Conservation (phyloP, 2,113 vertebrate species). For the Chelonoidis abingdonii region DNA sequence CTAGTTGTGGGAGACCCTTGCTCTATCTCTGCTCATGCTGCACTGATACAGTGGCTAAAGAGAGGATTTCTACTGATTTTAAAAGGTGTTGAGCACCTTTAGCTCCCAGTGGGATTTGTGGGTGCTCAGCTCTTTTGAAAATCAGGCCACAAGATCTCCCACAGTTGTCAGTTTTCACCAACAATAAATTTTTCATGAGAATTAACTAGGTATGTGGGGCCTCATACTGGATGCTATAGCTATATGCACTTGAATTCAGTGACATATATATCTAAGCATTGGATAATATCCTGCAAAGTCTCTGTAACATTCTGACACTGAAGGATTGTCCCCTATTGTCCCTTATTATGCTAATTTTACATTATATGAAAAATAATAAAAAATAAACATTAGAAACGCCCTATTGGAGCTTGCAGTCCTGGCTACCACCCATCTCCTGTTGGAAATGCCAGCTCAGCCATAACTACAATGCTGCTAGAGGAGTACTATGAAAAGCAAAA, state of each 20-base stretch:
- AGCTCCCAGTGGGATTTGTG: neutral
- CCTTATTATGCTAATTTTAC: neutral
- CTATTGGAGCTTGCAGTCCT: neutral
- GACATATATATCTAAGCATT: neutral
- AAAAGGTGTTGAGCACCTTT: constrained; percentile 36
- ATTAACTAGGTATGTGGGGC: neutral
- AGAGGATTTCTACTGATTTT: neutral
- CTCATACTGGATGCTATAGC: neutral
- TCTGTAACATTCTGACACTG: neutral
- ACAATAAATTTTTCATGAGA: constrained; percentile 17
- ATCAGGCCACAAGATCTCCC: constrained; percentile 30
- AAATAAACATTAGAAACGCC: constrained; percentile 49
- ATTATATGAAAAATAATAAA: neutral
- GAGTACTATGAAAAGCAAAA: constrained; percentile 42
- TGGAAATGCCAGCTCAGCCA: constrained; percentile 15
- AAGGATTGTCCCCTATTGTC: neutral
- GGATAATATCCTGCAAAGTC: neutral
- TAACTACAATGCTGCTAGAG: constrained; percentile 17
- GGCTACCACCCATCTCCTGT: neutral
- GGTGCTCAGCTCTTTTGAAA: constrained; percentile 16
- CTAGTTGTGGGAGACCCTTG: neutral
- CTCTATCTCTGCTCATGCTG: constrained; percentile 17
- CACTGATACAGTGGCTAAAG: constrained; percentile 12
- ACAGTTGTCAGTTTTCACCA: neutral
- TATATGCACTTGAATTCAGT: neutral